Conservation (phyloP, 2,888 invertebrate species). For the Cartodere bifasciata region DNA sequence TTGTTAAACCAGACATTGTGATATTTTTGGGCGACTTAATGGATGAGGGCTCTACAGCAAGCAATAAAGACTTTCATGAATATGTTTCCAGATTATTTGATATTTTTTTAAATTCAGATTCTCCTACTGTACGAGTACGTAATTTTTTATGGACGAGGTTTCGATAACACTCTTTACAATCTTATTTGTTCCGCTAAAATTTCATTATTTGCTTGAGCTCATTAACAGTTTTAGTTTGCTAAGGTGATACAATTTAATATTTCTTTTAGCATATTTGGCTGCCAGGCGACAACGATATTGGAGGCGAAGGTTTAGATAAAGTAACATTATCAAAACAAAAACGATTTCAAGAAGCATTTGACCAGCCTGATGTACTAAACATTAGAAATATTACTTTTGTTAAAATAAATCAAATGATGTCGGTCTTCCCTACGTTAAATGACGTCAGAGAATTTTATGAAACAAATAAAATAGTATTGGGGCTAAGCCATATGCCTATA, state of each 20-base stretch:
- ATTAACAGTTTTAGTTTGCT: conserved; percentile 2
- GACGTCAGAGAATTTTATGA: conserved; percentile 33
- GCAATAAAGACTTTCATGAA: conserved; percentile 49
- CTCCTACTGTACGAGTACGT: too few species aligned
- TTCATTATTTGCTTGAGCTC: too few species aligned
- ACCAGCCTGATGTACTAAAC: conserved; percentile 50
- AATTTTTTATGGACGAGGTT: too few species aligned
- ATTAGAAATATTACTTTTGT: conserved; percentile 54
- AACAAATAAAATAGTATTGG: conserved; percentile 44
- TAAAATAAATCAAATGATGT: conserved; percentile 59
- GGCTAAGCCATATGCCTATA: conserved; percentile 63
- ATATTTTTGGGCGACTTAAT: conserved; percentile 88
- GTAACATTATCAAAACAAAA: conserved; percentile 54
- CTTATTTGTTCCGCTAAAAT: too few species aligned
- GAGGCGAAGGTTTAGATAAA: conserved; percentile 70
- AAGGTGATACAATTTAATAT: conserved; percentile 8
- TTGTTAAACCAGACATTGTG: conserved; percentile 70
- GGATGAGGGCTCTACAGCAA: conserved; percentile 83
- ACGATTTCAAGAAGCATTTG: conserved; percentile 64
- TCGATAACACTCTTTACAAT: too few species aligned
- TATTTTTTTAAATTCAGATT: conserved; percentile 52
- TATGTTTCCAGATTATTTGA: conserved; percentile 62
- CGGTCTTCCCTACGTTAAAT: conserved; percentile 44
- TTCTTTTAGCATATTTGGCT: conserved; percentile 62
- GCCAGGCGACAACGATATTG: conserved; percentile 96